Evolutionary conservation across 2,888 invertebrate genomes (phyloP).

Genomic region (Drosophila leonis): DNA sequence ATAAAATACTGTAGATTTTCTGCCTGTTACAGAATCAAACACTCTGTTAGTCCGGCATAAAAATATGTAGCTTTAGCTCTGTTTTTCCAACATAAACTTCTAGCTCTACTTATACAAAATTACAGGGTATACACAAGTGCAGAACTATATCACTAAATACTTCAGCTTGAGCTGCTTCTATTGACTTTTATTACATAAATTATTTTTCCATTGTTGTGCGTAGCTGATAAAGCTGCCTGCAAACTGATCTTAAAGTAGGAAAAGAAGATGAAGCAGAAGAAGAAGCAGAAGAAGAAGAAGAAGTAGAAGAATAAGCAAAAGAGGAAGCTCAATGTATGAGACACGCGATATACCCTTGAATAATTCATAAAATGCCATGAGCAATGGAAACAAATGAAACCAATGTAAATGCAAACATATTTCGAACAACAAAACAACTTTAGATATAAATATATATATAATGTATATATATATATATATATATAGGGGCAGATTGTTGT

Average conservation of each 20-base stretch:
- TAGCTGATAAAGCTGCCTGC: constrained; percentile 37
- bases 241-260: constrained; percentile 3
- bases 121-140: background rate
- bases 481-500: background rate
- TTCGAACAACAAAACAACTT: constrained; percentile 30
- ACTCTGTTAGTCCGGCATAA: background rate
- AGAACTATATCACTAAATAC: background rate
- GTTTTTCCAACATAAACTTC: background rate
- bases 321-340: constrained; percentile 29
- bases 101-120: background rate
- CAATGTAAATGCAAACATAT: constrained; percentile 11
- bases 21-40: no score
- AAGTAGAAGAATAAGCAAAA: background rate
- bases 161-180: background rate
- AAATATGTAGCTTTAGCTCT: no score
- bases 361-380: constrained; percentile 57
- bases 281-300: background rate
- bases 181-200: constrained; percentile 1
- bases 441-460: background rate
- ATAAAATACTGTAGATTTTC: background rate
- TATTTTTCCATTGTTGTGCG: constrained; percentile 14
- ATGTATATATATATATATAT: background rate
- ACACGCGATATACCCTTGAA: constrained; percentile 52
- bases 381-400: constrained; percentile 13
- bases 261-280: no score